phyloP scores from a whole-genome alignment of 2,113 vertebrate genomes.

The Lycocorax pyrrhopterus region DNA sequence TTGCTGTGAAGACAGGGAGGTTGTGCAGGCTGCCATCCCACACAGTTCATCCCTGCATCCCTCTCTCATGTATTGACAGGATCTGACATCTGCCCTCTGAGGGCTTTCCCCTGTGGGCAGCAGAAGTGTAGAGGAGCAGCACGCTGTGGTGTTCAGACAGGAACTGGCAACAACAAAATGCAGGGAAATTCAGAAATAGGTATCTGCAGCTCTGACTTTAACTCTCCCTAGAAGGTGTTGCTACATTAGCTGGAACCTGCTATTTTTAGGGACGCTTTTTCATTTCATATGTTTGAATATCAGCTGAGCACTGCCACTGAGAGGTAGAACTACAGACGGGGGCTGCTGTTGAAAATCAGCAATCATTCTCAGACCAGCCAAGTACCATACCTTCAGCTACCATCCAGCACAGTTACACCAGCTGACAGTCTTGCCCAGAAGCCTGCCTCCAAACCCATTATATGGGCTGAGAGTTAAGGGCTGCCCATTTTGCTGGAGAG shows the following conservation, averaged over 20 bases:
- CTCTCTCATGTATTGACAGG: not conserved
- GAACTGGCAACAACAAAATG: not conserved
- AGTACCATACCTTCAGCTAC: not conserved
- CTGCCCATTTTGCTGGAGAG: not conserved
- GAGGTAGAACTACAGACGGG: not conserved
- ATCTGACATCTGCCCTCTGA: rapidly evolving
- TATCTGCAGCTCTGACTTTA: not conserved
- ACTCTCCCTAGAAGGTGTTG: not conserved
- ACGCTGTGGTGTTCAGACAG: not conserved
- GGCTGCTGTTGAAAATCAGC: not conserved
- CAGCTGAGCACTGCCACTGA: not conserved
- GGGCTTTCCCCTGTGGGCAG: not conserved
- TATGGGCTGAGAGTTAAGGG: not conserved
- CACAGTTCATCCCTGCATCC: not conserved
- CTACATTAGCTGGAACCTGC: not conserved
- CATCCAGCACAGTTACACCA: not conserved
- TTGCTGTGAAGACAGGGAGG: not conserved
- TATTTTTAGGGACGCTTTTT: not conserved
- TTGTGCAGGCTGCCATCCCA: not conserved
- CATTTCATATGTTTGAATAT: not conserved
- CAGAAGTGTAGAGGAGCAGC: not conserved
- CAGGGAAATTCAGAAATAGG: not conserved
- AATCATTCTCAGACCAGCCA: not conserved
- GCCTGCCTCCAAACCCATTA: not conserved
- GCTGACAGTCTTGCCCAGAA: not conserved